Base-by-base conservation (phyloP, 1,140 invertebrate genomes). In the Drosophila suzukii region DNA sequence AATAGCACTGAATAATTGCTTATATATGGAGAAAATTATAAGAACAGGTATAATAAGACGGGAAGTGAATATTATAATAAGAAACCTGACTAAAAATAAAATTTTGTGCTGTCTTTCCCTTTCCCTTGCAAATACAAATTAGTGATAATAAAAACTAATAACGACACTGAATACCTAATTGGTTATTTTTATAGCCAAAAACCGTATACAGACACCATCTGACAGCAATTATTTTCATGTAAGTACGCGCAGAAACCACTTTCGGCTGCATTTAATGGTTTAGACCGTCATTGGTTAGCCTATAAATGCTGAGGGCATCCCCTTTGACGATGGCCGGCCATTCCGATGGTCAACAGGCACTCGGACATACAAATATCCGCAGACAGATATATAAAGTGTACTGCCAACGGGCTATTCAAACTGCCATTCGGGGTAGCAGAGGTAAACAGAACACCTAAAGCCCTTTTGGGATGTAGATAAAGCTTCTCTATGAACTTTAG, bases 221-320 rank as follows among this genome's bases (percentile, higher is more conserved):
- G 39, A n/a, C 4, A 27, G 57, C 32, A 65, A 65, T 46, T 68
- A 70, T 68, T 39, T 46, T 17, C 49, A 44, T 24, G 34, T 44
- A 65, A 66, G 24, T 65, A 10, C 59, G 27, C 51, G 50, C 47
- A 39, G 36, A 41, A 39, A 36, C 44, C 67, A 58, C 53, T 43
- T 59, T 59, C n/a, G 15, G 39, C 70, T 49, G 58, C 50, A 44
- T 63, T 63, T 74, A 55, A 74, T 75, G 38, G 59, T 50, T 43
- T 34, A 27, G 27, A 36, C 53, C 43, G 56, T 74, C 71, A 74
- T 61, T 49, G 50, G 56, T 39, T 59, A 53, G 49, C 32, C 30
- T 72, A 61, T 47, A 55, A 61, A 74, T 43, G 43, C 58, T 51
- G 39, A 51, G 60, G 53, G 71, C 71, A 66, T 61, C 50, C 63